Conservation (phyloP, 2,113 vertebrate genomes). For the Notarius quadriscutis region DNA sequence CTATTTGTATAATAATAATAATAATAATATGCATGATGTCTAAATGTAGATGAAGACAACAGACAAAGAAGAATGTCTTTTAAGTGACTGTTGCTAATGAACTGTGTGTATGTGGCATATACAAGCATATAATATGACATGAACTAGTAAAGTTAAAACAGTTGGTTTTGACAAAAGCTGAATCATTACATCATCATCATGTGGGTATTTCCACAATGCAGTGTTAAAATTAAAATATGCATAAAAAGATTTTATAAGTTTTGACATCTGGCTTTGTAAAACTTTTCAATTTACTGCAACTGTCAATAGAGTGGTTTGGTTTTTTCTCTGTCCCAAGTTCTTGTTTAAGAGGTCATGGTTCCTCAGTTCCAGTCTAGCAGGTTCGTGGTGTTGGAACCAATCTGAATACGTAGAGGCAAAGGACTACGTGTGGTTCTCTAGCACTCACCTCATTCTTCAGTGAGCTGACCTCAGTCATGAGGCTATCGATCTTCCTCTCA, state of each 20-base stretch:
- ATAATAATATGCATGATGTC: neutral
- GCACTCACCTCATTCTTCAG: constrained; percentile 83
- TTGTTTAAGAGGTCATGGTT: neutral
- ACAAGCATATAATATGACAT: neutral
- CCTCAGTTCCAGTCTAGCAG: neutral
- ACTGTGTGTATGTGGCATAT: neutral
- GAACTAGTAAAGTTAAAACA: neutral
- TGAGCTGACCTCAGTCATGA: constrained; percentile 82
- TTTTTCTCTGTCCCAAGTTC: too few relatives aligned
- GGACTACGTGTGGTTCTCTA: neutral
- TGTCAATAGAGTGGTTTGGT: neutral
- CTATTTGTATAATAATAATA: too few relatives aligned
- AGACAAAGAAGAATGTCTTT: neutral
- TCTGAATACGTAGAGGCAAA: neutral
- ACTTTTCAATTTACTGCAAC: neutral
- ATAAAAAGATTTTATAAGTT: neutral
- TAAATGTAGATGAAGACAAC: neutral
- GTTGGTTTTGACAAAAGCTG: neutral
- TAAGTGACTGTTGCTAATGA: neutral
- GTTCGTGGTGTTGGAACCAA: neutral
- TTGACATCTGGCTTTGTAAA: neutral
- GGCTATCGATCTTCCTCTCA: constrained; percentile 84
- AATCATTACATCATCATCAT: neutral
- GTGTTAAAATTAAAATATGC: neutral
- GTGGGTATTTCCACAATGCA: neutral